phyloP scores from a whole-genome alignment of 2,888 invertebrate genomes.

The Willowsia nigromaculata region DNA sequence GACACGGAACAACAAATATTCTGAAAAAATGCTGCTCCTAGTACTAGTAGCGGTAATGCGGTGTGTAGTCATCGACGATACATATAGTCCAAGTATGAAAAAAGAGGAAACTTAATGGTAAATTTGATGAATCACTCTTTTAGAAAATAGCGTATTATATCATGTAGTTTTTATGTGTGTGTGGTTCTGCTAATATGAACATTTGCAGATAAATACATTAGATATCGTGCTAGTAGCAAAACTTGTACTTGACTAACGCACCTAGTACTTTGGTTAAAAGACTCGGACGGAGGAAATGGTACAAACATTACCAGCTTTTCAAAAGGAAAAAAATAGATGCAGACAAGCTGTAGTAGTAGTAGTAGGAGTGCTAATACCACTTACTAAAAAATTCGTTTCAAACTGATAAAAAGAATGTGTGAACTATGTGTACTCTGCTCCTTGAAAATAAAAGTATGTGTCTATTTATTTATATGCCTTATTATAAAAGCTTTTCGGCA shows the following conservation, averaged over 20 bases:
- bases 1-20: constrained; percentile 70
- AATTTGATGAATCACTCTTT: constrained; percentile 73
- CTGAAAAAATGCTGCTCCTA: constrained; percentile 37
- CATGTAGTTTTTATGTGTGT: constrained; percentile 59
- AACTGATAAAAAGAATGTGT: constrained; percentile 35
- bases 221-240: constrained; percentile 51
- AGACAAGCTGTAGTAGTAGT: background rate
- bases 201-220: constrained; percentile 68
- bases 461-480: constrained; percentile 7
- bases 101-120: constrained; percentile 69
- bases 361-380: constrained; percentile 46
- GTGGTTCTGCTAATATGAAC: constrained; percentile 72
- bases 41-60: constrained; percentile 6
- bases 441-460: background rate
- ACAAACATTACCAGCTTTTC: constrained; percentile 7
- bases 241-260: constrained; percentile 20
- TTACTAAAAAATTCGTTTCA: constrained; percentile 38
- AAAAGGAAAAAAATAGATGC: background rate
- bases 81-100: constrained; percentile 14
- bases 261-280: background rate
- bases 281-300: constrained; percentile 7
- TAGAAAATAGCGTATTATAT: constrained; percentile 71
- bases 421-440: constrained; percentile 33
- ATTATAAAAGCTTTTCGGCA: constrained; percentile 16
- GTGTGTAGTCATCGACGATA: constrained; percentile 26